Conservation (phyloP, 2,888 invertebrate species). For the Tricholauxania praeusta region DNA sequence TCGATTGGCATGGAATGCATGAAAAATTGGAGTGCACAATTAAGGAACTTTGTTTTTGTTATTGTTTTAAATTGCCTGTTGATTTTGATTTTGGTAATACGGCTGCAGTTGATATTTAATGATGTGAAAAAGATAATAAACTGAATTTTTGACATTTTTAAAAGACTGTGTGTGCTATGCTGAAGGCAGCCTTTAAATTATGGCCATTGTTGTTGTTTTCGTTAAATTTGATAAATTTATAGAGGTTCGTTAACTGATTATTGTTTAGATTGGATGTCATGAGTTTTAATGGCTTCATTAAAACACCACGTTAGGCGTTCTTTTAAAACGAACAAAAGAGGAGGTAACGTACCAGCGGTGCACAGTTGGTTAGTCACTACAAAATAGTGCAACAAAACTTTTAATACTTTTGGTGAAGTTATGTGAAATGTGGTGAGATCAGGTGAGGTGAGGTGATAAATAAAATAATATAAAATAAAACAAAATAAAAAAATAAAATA, state of each 20-base stretch:
- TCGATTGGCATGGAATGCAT: slow-evolving; percentile 26
- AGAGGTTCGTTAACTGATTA: slow-evolving; percentile 44
- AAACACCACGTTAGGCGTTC: slow-evolving; percentile 42
- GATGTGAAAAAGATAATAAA: slow-evolving; percentile 48
- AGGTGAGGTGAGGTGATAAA: too few relatives aligned
- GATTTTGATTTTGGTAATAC: neutral
- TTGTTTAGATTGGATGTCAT: slow-evolving; percentile 43
- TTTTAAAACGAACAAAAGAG: neutral
- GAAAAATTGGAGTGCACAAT: neutral
- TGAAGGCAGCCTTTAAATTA: slow-evolving; percentile 23
- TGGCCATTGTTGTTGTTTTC: slow-evolving; percentile 16
- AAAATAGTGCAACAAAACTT: too few relatives aligned
- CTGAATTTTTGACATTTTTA: slow-evolving; percentile 49
- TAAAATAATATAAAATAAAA: too few relatives aligned
- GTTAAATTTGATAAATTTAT: slow-evolving; percentile 40
- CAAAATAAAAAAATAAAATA: too few relatives aligned
- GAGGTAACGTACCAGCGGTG: neutral
- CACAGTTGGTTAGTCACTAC: too few relatives aligned
- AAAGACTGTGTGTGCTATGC: slow-evolving; percentile 36
- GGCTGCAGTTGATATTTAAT: slow-evolving; percentile 41
- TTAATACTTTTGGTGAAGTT: too few relatives aligned
- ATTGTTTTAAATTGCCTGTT: neutral
- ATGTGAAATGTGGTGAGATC: too few relatives aligned
- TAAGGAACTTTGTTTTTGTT: neutral
- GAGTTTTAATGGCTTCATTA: slow-evolving; percentile 49